These are phyloP conservation scores for Ischnura elegans DNA, from an alignment of 2,888 invertebrate genomes.

Conservation along the genomic window DNA sequence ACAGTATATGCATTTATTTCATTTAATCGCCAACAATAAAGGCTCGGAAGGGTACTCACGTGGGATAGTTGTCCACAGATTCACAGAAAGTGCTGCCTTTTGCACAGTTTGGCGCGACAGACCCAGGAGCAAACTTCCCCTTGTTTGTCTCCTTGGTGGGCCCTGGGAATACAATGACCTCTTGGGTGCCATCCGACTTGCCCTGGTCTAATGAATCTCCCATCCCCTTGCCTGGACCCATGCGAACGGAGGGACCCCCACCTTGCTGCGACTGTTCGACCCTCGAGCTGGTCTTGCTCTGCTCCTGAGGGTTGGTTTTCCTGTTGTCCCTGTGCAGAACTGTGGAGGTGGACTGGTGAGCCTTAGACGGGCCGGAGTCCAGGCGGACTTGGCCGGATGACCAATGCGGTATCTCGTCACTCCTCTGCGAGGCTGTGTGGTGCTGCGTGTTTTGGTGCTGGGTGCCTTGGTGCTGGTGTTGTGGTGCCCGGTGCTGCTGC, in stretches of 20 bases:
- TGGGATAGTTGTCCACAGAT: constrained; percentile 78
- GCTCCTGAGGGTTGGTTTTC: not conserved
- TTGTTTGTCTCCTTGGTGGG: not conserved
- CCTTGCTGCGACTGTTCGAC: not conserved
- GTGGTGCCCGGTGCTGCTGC: not conserved
- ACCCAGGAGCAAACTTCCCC: not conserved
- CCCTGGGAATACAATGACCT: constrained; percentile 43
- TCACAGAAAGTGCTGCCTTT: constrained; percentile 78
- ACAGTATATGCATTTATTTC: no score
- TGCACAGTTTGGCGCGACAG: constrained; percentile 68
- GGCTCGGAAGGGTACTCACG: constrained; percentile 52
- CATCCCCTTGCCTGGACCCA: not conserved
- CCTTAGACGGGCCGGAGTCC: not conserved
- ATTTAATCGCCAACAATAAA: no score
- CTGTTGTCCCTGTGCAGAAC: not conserved
- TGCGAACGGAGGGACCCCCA: not conserved
- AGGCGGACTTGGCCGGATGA: not conserved
- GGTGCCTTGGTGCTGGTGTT: not conserved
- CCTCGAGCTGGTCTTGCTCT: not conserved
- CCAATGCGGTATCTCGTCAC: not conserved
- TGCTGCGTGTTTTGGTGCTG: not conserved
- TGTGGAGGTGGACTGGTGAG: not conserved
- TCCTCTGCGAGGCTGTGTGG: not conserved
- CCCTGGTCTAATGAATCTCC: not conserved
- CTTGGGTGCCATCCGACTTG: not conserved